phyloP scores from a whole-genome alignment of 2,113 vertebrate species.

The Podarcis muralis region DNA sequence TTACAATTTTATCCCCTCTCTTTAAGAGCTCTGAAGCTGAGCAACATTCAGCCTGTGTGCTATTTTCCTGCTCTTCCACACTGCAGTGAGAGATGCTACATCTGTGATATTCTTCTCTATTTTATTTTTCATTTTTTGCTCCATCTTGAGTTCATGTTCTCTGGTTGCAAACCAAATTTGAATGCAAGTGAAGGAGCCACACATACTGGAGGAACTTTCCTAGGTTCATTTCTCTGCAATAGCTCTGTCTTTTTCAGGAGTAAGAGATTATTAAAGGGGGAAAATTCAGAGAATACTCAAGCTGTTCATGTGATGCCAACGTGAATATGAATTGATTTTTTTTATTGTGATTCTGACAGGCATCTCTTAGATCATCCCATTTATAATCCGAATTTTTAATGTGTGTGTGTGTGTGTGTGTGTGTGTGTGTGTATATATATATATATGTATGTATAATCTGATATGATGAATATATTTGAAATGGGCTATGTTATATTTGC shows the following conservation, averaged over 20 bases:
- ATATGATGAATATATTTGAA: constrained; percentile 7
- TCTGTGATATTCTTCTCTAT: background rate
- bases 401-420: background rate
- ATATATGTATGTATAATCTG: too few relatives aligned
- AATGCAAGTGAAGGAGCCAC: background rate
- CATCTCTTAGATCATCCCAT: background rate
- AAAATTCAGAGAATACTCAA: background rate
- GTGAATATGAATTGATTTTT: background rate
- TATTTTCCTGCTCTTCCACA: background rate
- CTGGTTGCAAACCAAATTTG: background rate
- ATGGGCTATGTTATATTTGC: too few relatives aligned
- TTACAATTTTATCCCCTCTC: background rate
- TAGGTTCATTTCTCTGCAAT: background rate
- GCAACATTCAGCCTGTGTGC: background rate
- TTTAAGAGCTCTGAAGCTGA: background rate
- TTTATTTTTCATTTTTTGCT: background rate
- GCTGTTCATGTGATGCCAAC: background rate
- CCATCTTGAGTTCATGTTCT: background rate
- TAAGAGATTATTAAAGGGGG: background rate
- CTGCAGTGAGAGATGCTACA: background rate
- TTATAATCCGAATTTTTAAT: constrained; percentile 25
- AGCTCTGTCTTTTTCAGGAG: background rate
- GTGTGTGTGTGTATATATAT: too few relatives aligned
- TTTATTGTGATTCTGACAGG: background rate
- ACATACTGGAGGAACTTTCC: background rate